Conservation (phyloP, 1,140 invertebrate genomes). For the Carposina sasakii region DNA sequence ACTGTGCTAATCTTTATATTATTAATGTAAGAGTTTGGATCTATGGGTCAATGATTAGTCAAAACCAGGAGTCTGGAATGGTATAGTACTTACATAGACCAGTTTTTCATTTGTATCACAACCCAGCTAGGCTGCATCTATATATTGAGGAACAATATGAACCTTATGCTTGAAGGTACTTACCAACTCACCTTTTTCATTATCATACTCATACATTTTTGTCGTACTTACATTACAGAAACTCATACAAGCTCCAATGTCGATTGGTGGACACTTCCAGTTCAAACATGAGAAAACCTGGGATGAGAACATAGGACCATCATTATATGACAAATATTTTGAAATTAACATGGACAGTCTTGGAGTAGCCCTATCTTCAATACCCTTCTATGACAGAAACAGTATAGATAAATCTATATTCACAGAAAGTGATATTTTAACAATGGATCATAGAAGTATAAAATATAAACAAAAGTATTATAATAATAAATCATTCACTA, state of each 20-base stretch:
- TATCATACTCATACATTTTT: background rate
- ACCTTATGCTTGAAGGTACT: background rate
- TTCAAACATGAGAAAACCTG: constrained; percentile 71
- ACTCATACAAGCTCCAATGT: constrained; percentile 53
- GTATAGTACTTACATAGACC: no score
- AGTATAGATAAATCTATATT: constrained; percentile 46
- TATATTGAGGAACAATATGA: no score
- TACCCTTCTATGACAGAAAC: constrained; percentile 66
- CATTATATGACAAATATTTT: constrained; percentile 63
- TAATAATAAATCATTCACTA: constrained; percentile 50
- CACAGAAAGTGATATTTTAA: constrained; percentile 46
- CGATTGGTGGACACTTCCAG: constrained; percentile 67
- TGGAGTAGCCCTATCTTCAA: constrained; percentile 40
- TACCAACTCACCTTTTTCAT: background rate
- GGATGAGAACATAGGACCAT: constrained; percentile 45
- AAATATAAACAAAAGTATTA: constrained; percentile 65
- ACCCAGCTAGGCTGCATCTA: no score
- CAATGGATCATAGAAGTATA: constrained; percentile 55
- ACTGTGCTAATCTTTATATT: no score
- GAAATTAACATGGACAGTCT: constrained; percentile 59
- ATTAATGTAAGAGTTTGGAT: no score
- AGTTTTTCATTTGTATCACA: no score
- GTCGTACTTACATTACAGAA: constrained; percentile 45
- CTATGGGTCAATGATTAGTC: no score
- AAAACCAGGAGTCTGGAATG: no score